Conservation (phyloP, 2,888 invertebrate species). For the Parnassius apollo region DNA sequence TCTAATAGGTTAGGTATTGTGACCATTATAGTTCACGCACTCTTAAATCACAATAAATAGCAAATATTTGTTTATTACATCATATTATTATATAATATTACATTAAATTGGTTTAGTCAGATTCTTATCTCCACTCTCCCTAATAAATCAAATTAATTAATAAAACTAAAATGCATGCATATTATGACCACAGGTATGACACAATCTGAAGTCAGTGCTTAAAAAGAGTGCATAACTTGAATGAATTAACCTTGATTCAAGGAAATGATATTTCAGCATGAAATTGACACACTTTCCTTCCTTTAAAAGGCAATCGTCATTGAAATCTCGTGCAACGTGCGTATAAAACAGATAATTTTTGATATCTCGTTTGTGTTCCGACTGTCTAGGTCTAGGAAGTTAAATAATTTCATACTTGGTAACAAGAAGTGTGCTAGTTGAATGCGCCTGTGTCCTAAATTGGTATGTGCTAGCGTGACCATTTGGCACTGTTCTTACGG, state of each 20-base stretch:
- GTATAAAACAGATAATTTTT: slow-evolving; percentile 9
- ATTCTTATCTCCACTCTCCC: too few relatives aligned
- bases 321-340: slow-evolving; percentile 16
- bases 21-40: too few relatives aligned
- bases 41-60: too few relatives aligned
- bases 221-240: slow-evolving; percentile 3
- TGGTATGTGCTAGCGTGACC: slow-evolving; percentile 44
- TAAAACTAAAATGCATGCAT: slow-evolving; percentile 3
- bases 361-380: slow-evolving; percentile 12
- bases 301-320: slow-evolving; percentile 24
- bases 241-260: slow-evolving; percentile 23
- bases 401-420: slow-evolving; percentile 20
- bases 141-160: too few relatives aligned
- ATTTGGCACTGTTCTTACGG: slow-evolving; percentile 49
- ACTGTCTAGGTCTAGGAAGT: slow-evolving; percentile 17
- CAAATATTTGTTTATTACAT: too few relatives aligned
- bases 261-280: slow-evolving; percentile 24
- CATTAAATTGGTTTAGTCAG: too few relatives aligned
- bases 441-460: slow-evolving; percentile 47
- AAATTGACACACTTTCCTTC: slow-evolving; percentile 27
- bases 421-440: slow-evolving; percentile 27
- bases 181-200: background rate
- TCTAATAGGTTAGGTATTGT: too few relatives aligned
- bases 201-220: slow-evolving; percentile 4
- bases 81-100: too few relatives aligned